Evolutionary conservation across 2,888 invertebrate species (phyloP).

Genomic region (Erannis defoliaria): DNA sequence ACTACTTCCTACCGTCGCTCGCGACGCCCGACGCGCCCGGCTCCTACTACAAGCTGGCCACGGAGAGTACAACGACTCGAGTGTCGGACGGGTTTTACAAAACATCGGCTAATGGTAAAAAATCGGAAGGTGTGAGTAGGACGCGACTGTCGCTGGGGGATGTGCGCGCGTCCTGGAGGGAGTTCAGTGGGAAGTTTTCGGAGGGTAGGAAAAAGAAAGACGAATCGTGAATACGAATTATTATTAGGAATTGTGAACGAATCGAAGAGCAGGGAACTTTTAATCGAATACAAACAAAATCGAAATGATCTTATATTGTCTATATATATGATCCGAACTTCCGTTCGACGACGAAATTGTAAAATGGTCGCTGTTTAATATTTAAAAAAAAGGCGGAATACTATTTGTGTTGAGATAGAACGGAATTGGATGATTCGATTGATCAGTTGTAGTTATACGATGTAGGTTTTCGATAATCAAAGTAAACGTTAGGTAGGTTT

Average conservation of each 20-base stretch:
- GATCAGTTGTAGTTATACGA: neutral
- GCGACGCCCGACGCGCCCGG: slow-evolving; percentile 7
- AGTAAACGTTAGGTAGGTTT: slow-evolving; percentile 21
- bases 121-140: slow-evolving; percentile 30
- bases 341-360: neutral
- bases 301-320: neutral
- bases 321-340: neutral
- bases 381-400: neutral
- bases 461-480: slow-evolving; percentile 21
- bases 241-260: neutral
- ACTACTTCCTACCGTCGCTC: slow-evolving; percentile 2
- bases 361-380: neutral
- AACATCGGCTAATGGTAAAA: slow-evolving; percentile 32
- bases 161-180: slow-evolving; percentile 65
- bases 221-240: slow-evolving; percentile 28
- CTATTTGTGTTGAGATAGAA: neutral
- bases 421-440: neutral
- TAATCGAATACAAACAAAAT: slow-evolving; percentile 8
- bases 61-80: slow-evolving; percentile 9
- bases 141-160: slow-evolving; percentile 61
- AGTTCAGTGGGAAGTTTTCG: slow-evolving; percentile 64
- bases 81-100: slow-evolving; percentile 27
- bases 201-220: slow-evolving; percentile 58
- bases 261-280: neutral
- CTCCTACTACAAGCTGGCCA: slow-evolving; percentile 13